Evolutionary conservation across 1,140 invertebrate genomes (phyloP), one percentile per base, ranked within the genome.

Genomic region (Neodiprion fabricii): DNA sequence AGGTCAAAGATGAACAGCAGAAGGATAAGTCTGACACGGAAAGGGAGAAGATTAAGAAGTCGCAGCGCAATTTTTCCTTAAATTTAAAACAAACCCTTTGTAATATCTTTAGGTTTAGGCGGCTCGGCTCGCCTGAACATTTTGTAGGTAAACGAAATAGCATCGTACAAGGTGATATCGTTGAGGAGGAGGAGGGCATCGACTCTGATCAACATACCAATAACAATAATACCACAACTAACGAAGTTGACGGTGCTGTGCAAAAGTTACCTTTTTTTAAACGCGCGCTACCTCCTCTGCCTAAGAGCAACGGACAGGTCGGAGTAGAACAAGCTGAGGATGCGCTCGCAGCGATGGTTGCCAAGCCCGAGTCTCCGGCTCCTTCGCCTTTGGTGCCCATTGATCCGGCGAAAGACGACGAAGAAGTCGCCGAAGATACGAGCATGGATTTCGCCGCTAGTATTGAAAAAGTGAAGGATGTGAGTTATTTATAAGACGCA

Each of bases 391-490:
- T 81, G 70, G 81, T 82, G 72, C 72, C 78, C 1, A 72, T 83
- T n/a, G 75, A 7, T 73, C 80, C 12, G 65, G 74, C 47, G 12
- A 53, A 71, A 1, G 87, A 89, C 14, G 90, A 90, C 0, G 90
- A 87, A 14, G 81, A 86, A 23, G 77, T 86, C 1, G 85, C 88
- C 2, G 88, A 90, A 67, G 88, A 91, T 79, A 88, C 85, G 0
- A 90, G 88, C 48, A 91, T 94, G 86, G 96, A 97, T 86, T 97
- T 97, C 90, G 95, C 96, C 17, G 94, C 95, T 5, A 97, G 95
- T 78, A 97, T 98, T 81, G 95, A 97, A 84, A 96, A 95, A 92
- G 96, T 97, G 21, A 97, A 97, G 91, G 95, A 97, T 89, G 95
- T 97, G 89, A 91, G 94, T 93, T 76, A 75, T 48, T 71, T 71